Evolutionary conservation across 2,888 invertebrate species (phyloP).

Genomic region (Dryomyza anilis): DNA sequence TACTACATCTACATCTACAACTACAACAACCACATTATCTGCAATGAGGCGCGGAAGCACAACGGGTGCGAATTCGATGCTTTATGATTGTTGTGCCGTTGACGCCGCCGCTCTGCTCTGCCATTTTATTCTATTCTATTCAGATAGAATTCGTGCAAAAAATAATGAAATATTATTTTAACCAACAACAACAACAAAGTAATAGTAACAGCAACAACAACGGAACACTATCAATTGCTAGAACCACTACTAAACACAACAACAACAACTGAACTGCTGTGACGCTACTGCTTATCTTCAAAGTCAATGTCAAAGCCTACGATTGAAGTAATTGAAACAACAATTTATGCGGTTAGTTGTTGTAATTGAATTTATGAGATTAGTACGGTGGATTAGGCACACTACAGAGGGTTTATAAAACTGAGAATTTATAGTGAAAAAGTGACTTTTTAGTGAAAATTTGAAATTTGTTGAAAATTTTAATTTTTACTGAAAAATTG

Average conservation of each 20-base stretch:
- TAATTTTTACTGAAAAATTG: too few species aligned
- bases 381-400: too few species aligned
- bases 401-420: too few species aligned
- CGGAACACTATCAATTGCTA: too few species aligned
- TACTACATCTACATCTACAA: slow-evolving; percentile 9
- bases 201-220: too few species aligned
- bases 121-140: not conserved
- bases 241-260: too few species aligned
- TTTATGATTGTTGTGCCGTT: not conserved
- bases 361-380: too few species aligned
- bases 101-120: not conserved
- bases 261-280: too few species aligned
- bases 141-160: slow-evolving; percentile 15
- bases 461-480: too few species aligned
- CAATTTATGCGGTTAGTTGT: too few species aligned
- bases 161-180: not conserved
- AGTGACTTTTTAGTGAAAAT: too few species aligned
- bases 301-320: not conserved
- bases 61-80: not conserved
- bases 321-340: slow-evolving; percentile 4
- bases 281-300: slow-evolving; percentile 21
- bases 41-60: not conserved
- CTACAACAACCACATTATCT: not conserved
- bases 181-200: not conserved
- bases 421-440: too few species aligned